These are phyloP conservation scores for Xanthorhoe spadicearia DNA, from an alignment of 2,888 invertebrate genomes.

Conservation along the genomic window DNA sequence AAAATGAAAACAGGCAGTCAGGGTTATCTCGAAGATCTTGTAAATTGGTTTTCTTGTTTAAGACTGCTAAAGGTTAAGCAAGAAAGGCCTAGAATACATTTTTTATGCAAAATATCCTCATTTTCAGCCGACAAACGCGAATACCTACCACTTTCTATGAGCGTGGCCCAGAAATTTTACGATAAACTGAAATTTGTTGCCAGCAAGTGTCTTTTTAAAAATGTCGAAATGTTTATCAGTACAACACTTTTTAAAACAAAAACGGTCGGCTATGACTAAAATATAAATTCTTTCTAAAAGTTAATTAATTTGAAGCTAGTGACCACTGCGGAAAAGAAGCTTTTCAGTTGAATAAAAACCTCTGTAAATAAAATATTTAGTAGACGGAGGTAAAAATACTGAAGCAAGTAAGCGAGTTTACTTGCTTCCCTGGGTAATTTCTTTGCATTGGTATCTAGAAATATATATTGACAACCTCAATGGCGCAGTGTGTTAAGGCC, in stretches of 20 bases:
- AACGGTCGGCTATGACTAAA: neutral
- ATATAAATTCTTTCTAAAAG: neutral
- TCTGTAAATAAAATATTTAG: too few relatives aligned
- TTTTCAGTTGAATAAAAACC: too few relatives aligned
- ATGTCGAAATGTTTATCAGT: slow-evolving; percentile 6
- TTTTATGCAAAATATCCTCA: slow-evolving; percentile 28
- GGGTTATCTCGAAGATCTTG: slow-evolving; percentile 31
- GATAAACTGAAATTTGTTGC: slow-evolving; percentile 15
- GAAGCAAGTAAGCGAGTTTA: too few relatives aligned
- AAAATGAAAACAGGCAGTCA: slow-evolving; percentile 21
- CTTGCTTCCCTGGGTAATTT: too few relatives aligned
- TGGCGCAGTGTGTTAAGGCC: too few relatives aligned
- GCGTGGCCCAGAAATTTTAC: slow-evolving; percentile 16
- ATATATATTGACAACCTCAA: too few relatives aligned
- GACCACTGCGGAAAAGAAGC: neutral
- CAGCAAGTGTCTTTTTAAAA: slow-evolving; percentile 11
- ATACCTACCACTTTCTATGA: slow-evolving; percentile 22
- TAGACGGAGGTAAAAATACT: too few relatives aligned
- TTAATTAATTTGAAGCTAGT: neutral
- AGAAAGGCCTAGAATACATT: slow-evolving; percentile 23
- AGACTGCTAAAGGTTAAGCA: slow-evolving; percentile 19
- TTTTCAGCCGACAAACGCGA: slow-evolving; percentile 25
- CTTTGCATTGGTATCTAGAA: too few relatives aligned
- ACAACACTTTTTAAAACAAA: neutral
- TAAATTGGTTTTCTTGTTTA: slow-evolving; percentile 29